These are phyloP conservation scores for Eristalis tenax DNA, from an alignment of 2,888 invertebrate species.

Conservation along the genomic window DNA sequence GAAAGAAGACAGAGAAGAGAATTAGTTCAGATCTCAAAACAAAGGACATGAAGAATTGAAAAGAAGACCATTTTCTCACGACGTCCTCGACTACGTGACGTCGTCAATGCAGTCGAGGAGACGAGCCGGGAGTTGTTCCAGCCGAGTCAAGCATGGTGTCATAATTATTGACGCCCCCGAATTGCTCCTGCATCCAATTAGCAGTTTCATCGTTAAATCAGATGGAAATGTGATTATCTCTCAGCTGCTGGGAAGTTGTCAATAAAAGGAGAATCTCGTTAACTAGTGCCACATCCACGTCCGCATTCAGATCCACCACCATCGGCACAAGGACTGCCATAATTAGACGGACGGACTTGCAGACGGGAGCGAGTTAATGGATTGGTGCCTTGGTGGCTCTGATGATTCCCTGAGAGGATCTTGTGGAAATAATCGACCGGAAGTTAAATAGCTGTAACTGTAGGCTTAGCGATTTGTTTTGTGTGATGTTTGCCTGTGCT, in stretches of 20 bases:
- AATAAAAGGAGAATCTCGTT: conserved; percentile 63
- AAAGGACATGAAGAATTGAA: conserved; percentile 47
- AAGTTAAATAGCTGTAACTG: conserved; percentile 56
- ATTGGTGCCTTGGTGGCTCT: neutral
- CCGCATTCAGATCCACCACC: neutral
- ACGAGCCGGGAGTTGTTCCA: neutral
- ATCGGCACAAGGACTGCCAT: conserved; percentile 28
- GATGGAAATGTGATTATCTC: conserved; percentile 64
- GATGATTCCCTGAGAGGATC: neutral
- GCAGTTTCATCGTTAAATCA: conserved; percentile 63
- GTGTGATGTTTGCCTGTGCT: conserved; percentile 36
- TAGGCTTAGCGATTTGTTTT: conserved; percentile 27
- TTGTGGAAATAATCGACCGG: conserved; percentile 56
- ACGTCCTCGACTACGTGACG: conserved; percentile 51
- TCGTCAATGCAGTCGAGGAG: conserved; percentile 50
- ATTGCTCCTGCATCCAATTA: conserved; percentile 64
- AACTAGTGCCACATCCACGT: conserved; percentile 26
- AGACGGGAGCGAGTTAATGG: neutral
- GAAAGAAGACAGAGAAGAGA: conserved; percentile 36
- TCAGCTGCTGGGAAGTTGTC: conserved; percentile 24
- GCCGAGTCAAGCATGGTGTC: conserved; percentile 1
- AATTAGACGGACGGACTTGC: conserved; percentile 45
- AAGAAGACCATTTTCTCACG: conserved; percentile 2
- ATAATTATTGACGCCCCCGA: conserved; percentile 36
- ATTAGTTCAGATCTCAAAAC: conserved; percentile 46